Evolutionary conservation across 2,797 vertebrate genomes (phyloP).

Genomic region (Lacerta agilis): DNA sequence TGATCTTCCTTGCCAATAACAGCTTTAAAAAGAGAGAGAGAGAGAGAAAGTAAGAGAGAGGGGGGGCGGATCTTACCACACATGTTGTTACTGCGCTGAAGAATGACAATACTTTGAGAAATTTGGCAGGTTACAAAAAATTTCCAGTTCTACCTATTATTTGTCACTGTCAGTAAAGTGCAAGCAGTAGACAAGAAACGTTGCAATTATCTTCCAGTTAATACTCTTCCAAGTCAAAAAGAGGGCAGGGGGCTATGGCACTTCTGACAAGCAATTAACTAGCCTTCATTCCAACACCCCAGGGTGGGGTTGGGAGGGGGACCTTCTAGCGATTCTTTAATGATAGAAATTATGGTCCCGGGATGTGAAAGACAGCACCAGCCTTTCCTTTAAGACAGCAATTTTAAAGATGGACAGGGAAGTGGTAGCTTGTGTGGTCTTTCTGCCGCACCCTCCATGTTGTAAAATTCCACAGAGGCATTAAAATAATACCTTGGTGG

Average conservation of each 20-base stretch:
- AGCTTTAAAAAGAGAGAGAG: too few relatives aligned
- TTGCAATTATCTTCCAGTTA: constrained; percentile 45
- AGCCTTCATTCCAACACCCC: background rate
- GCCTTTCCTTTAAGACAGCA: background rate
- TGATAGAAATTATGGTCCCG: background rate
- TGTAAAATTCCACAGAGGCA: background rate
- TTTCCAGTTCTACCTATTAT: constrained; percentile 27
- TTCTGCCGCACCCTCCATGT: background rate
- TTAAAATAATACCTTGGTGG: background rate
- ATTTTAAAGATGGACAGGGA: background rate
- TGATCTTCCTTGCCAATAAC: background rate
- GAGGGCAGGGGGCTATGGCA: constrained; percentile 15
- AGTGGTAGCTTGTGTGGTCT: background rate
- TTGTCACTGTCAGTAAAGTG: constrained; percentile 54
- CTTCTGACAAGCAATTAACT: constrained; percentile 41
- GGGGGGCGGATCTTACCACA: constrained; percentile 7
- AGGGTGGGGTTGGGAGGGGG: too few relatives aligned
- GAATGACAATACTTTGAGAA: background rate
- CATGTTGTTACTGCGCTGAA: background rate
- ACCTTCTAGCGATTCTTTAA: constrained; percentile 16
- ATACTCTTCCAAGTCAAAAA: constrained; percentile 49
- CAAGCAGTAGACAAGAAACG: constrained; percentile 31
- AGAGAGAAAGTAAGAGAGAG: too few relatives aligned
- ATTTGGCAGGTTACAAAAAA: constrained; percentile 20
- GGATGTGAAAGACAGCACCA: constrained; percentile 50